Conservation (phyloP, 1,140 invertebrate genomes). For the Uloborus diversus region DNA sequence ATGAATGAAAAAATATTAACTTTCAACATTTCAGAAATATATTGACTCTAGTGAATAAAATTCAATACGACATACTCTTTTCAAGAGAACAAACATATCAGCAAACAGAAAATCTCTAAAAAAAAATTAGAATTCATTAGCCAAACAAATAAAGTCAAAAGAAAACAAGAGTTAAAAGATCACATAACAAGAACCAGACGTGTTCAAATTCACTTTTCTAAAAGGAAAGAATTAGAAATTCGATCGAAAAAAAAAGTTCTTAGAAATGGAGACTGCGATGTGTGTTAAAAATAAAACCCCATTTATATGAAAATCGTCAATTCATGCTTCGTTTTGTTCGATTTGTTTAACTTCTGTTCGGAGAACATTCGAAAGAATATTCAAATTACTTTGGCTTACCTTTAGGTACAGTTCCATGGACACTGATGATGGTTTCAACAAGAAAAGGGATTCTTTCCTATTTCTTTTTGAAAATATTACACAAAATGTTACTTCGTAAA, state of each 20-base stretch:
- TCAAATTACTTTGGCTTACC: not conserved
- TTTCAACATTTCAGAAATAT: no score
- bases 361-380: conserved; percentile 21
- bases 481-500: no score
- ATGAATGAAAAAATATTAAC: no score
- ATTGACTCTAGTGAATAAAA: no score
- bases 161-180: conserved; percentile 36
- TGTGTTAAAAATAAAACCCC: conserved; percentile 42
- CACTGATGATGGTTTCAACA: no score
- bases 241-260: conserved; percentile 17
- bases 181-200: conserved; percentile 10
- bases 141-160: conserved; percentile 52
- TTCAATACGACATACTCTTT: no score
- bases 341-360: conserved; percentile 44
- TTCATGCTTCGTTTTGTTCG: conserved; percentile 51
- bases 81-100: conserved; percentile 18
- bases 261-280: conserved; percentile 23
- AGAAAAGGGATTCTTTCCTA: no score
- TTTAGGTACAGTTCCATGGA: conserved; percentile 2
- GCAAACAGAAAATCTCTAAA: not conserved
- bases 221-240: conserved; percentile 39
- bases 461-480: no score
- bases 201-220: conserved; percentile 25
- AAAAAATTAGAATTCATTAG: conserved; percentile 33
- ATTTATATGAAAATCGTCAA: conserved; percentile 56